Evolutionary conservation across 2,888 invertebrate genomes (phyloP), one percentile per base, ranked within the genome.

Genomic region (Hydraecia micacea): DNA sequence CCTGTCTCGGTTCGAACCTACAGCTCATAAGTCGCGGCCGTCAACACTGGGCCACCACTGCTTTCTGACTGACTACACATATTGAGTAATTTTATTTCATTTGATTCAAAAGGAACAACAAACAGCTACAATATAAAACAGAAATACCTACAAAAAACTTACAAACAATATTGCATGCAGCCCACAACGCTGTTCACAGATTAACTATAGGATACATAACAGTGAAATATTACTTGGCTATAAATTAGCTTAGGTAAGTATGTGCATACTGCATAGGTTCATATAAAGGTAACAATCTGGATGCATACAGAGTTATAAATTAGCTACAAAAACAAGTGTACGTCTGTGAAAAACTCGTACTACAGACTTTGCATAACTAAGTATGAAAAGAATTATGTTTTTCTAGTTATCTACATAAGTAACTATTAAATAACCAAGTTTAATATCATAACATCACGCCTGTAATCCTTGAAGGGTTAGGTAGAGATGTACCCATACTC

Each of bases 221-320:
- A n/a, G 55, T 55, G 55, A 55, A n/a, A 11, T 55, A 55, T 55
- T 32, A n/a, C 46, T 32, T 13, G 18, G 67, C 39, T 28, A 39
- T 15, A 67, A 67, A n/a, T 46, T 28, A 28, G 21, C 25, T 32
- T 18, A 32, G 25, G 28, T 42, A 70, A 55, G 28, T 28, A 46
- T 39, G 13, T 32, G 28, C 36, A 18, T 11, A 25, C 21, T n/a
- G n/a, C n/a, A n/a, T 62, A 32, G 9, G 25, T 28, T 13, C 32
- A 13, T 49, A 69, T 69, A 70, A n/a, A n/a, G 18, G 71, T 74
- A 80, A 80, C 49, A 65, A 63, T 28, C 46, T 73, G 28, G 36
- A 72, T 36, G 28, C 6, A 36, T 18, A 73, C 5, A 1, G 65
- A 46, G 49, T 46, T 39, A 74, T 79, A 80, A 74, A 73, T 79